These are phyloP conservation scores for Erebia ligea DNA, from an alignment of 2,888 invertebrate species.

Conservation along the genomic window DNA sequence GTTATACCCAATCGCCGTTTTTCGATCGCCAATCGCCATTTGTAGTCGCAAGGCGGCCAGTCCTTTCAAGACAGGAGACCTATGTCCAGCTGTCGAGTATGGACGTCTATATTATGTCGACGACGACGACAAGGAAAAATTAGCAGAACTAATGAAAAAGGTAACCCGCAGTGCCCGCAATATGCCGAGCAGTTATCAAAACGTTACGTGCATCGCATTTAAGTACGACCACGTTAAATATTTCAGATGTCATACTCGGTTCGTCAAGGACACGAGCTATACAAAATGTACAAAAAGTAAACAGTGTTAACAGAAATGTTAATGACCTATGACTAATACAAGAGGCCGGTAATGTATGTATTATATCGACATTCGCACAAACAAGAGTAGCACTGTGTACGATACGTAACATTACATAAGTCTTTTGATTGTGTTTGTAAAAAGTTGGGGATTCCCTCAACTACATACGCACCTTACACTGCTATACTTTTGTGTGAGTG, in stretches of 20 bases:
- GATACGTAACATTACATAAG: slow-evolving; percentile 77
- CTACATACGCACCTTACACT: slow-evolving; percentile 76
- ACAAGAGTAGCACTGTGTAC: slow-evolving; percentile 73
- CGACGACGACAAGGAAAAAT: not conserved
- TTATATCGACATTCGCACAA: slow-evolving; percentile 79
- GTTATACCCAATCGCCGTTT: too few relatives aligned
- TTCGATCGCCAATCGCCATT: too few relatives aligned
- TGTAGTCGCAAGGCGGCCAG: not conserved
- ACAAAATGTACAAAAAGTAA: slow-evolving; percentile 65
- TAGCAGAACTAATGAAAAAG: not conserved
- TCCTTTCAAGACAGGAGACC: not conserved
- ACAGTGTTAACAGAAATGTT: slow-evolving; percentile 70
- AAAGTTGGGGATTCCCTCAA: slow-evolving; percentile 83
- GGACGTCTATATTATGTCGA: not conserved
- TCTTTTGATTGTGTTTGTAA: slow-evolving; percentile 83
- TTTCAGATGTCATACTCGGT: slow-evolving; percentile 35
- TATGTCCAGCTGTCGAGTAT: not conserved
- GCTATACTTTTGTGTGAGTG: slow-evolving; percentile 71
- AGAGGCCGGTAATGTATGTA: slow-evolving; percentile 72
- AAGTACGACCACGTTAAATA: slow-evolving; percentile 31
- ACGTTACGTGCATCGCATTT: slow-evolving; percentile 45
- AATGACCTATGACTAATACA: slow-evolving; percentile 80
- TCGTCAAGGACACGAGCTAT: slow-evolving; percentile 61
- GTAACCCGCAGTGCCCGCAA: too few relatives aligned
- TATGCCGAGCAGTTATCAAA: slow-evolving; percentile 25